Evolutionary conservation across 2,888 invertebrate species (phyloP), one percentile per base, ranked within the genome.

Genomic region (Itoplectis maculator): DNA sequence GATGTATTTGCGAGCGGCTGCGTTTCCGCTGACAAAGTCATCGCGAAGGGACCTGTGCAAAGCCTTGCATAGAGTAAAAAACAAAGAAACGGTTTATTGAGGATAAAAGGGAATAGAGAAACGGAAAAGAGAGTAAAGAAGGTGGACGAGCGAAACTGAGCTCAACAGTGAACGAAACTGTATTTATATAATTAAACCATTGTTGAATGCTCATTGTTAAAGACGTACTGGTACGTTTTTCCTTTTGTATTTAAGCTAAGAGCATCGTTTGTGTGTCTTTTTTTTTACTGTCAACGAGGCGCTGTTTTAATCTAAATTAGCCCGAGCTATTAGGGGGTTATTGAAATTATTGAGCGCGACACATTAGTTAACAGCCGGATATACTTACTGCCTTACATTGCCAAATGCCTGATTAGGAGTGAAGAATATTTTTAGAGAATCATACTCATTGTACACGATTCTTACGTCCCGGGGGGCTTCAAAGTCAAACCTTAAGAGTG

Each of bases 161-260:
- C 54, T 70, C 29, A 54, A 72, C 70, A 61, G 65, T 82, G 51
- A 79, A 79, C 40, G 49, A 75, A 56, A 72, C 37, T 78, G 77
- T 86, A 84, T 84, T 85, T 83, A 82, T 86, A 81, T 76, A 56
- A 84, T 79, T 77, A 45, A 83, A 76, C 76, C 81, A 87, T 86
- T 87, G 84, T 88, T 88, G 83, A 89, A 88, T 89, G 90, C 88
- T 90, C 90, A 88, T 88, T 88, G 87, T 89, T 89, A 85, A 84
- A 88, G 88, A 91, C 91, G 90, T 92, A 91, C 91, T 90, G 91
- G 90, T 91, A 91, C 91, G 91, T 92, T 90, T 86, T 56, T 81
- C 79, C 84, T 83, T 83, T 82, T 75, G 61, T 82, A 75, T 80
- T 83, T 84, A 65, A 82, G 56, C 61, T 82, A 72, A 79, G 70